A percentile compares a stretch with the other conserved stretches of the same genome.
phyloP scores from a whole-genome alignment of 2,888 invertebrate genomes.

The Apodemia mormo region DNA sequence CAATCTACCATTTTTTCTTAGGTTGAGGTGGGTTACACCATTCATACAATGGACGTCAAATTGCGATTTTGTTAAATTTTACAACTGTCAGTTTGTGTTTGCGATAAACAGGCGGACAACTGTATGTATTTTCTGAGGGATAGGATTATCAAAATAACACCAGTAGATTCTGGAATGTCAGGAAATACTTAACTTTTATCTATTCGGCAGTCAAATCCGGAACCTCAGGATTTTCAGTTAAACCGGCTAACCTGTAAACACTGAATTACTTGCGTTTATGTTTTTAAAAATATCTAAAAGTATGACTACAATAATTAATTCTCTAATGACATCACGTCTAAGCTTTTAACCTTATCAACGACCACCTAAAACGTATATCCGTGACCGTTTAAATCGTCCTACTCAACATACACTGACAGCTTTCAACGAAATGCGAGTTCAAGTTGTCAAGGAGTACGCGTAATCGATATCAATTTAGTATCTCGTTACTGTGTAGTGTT shows the following conservation, averaged over 20 bases:
- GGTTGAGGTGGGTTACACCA: no score
- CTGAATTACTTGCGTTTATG: not conserved
- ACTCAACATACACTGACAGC: conserved; percentile 31
- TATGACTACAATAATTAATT: conserved; percentile 54
- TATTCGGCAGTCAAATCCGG: not conserved
- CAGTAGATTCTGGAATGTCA: no score
- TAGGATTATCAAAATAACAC: no score
- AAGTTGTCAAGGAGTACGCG: conserved; percentile 23
- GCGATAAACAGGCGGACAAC: no score
- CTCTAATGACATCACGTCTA: conserved; percentile 64
- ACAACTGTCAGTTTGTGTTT: no score
- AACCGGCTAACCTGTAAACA: not conserved
- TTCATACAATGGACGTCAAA: no score
- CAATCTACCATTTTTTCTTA: no score
- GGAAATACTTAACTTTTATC: not conserved
- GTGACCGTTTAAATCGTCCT: conserved; percentile 19
- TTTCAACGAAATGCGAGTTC: conserved; percentile 23
- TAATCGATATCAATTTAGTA: conserved; percentile 36
- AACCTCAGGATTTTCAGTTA: not conserved
- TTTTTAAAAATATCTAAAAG: not conserved
- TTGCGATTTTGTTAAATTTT: no score
- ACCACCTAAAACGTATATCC: conserved; percentile 1
- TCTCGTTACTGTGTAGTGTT: conserved; percentile 41
- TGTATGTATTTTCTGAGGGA: no score
- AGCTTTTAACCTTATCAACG: conserved; percentile 46